These are phyloP conservation scores for Pachydiplax longipennis DNA, from an alignment of 2,888 invertebrate genomes.

Conservation along the genomic window DNA sequence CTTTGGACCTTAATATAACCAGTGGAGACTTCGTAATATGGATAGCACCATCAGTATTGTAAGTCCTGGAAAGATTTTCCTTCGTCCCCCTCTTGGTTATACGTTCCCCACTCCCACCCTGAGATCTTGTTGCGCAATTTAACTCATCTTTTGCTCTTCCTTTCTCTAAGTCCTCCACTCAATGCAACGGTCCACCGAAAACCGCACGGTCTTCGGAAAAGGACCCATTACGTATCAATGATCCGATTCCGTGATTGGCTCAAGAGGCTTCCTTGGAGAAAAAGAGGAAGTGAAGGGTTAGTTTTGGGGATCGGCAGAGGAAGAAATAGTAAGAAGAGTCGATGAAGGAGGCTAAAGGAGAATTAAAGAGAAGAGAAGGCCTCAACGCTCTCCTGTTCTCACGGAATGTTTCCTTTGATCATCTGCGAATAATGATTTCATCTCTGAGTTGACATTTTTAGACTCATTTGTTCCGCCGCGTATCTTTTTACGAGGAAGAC, in stretches of 20 bases:
- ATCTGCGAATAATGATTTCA: no score
- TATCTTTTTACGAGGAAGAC: no score
- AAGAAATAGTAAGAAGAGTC: background rate
- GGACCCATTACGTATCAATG: background rate
- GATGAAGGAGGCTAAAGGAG: no score
- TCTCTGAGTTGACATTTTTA: no score
- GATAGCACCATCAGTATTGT: no score
- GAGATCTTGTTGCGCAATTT: background rate
- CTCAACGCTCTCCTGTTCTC: no score
- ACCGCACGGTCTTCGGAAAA: background rate
- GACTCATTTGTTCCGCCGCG: no score
- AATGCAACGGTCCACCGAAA: background rate
- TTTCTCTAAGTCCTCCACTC: background rate
- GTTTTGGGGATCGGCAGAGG: background rate
- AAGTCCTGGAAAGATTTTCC: no score
- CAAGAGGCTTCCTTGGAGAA: background rate
- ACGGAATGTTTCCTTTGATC: no score
- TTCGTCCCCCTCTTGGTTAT: background rate
- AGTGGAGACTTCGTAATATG: no score
- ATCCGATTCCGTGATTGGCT: slow-evolving; percentile 28
- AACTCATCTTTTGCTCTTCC: background rate
- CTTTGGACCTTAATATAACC: no score
- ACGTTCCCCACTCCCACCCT: background rate
- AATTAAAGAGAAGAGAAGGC: background rate
- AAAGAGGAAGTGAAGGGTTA: background rate